A percentile compares a stretch with the other conserved stretches of the same genome.
These are phyloP conservation scores for Perdita meconis DNA, from an alignment of 2,888 invertebrate species.

Conservation along the genomic window DNA sequence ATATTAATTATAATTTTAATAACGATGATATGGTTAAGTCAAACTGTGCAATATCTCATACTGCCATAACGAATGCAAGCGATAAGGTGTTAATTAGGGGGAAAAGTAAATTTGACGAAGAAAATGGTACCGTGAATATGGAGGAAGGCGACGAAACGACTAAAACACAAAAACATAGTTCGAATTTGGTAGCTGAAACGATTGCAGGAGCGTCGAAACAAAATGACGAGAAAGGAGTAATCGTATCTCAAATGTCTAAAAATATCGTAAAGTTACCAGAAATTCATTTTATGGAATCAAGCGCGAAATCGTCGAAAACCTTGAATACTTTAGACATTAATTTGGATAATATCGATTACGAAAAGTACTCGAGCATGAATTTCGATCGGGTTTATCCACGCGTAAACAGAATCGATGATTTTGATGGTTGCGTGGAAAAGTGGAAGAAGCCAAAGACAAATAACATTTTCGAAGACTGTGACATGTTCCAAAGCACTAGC, in stretches of 20 bases:
- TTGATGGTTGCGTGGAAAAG: conserved; percentile 25
- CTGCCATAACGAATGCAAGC: conserved; percentile 43
- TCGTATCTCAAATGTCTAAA: conserved; percentile 6
- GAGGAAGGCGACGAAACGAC: conserved; percentile 4
- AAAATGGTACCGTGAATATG: neutral
- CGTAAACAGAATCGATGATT: conserved; percentile 59
- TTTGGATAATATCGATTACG: conserved; percentile 25
- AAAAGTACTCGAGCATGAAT: conserved; percentile 49
- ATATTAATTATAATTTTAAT: conserved; percentile 1
- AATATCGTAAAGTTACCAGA: conserved; percentile 40
- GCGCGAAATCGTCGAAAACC: conserved; percentile 26
- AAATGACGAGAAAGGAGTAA: conserved; percentile 40
- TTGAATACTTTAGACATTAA: conserved; percentile 26
- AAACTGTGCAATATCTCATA: conserved; percentile 46
- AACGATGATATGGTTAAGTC: conserved; percentile 17
- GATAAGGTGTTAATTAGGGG: conserved; percentile 34
- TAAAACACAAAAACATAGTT: conserved; percentile 16
- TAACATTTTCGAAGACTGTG: conserved; percentile 51
- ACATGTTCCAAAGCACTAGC: conserved; percentile 57
- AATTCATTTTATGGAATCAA: conserved; percentile 17
- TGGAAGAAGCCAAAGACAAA: conserved; percentile 57
- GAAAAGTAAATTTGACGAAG: conserved; percentile 1
- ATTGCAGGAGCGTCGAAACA: conserved; percentile 17
- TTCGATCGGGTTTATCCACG: conserved; percentile 74
- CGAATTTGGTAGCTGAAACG: neutral